Evolutionary conservation across 2,113 vertebrate species (phyloP).

Genomic region (Tamias sibiricus): DNA sequence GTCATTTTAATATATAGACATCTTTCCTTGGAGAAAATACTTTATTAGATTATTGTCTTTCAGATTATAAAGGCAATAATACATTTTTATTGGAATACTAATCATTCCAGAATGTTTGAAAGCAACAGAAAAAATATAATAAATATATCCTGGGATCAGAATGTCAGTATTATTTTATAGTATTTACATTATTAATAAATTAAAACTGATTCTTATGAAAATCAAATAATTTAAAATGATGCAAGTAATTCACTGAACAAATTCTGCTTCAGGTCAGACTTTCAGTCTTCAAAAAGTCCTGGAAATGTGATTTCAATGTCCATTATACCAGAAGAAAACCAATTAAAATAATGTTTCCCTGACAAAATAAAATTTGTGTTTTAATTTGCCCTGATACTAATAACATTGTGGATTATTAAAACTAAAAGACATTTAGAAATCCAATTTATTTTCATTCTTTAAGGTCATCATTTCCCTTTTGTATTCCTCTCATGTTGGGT

Average conservation of each 20-base stretch:
- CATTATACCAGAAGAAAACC: constrained; percentile 58
- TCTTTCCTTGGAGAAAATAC: not conserved
- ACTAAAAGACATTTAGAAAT: constrained; percentile 62
- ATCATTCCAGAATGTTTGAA: not conserved
- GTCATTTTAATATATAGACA: not conserved
- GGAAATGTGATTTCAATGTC: constrained; percentile 40
- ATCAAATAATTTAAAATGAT: constrained; percentile 45
- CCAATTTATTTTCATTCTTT: constrained; percentile 70
- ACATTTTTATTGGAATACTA: constrained; percentile 23
- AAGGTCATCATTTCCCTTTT: not conserved
- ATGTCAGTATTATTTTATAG: constrained; percentile 2
- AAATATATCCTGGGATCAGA: not conserved
- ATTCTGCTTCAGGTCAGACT: constrained; percentile 34
- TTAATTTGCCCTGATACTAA: constrained; percentile 67
- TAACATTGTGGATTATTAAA: constrained; percentile 62
- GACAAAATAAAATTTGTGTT: constrained; percentile 55
- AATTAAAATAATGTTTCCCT: constrained; percentile 61
- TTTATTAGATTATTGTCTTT: not conserved
- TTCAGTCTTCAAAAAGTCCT: constrained; percentile 32
- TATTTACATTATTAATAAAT: constrained; percentile 10
- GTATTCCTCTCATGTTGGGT: constrained; percentile 21
- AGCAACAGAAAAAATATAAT: not conserved
- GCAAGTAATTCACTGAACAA: constrained; percentile 7
- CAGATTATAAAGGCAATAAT: constrained; percentile 4
- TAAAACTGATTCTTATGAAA: constrained; percentile 3